Base-by-base conservation (phyloP, 2,113 vertebrate genomes). In the Heterochromis multidens region DNA sequence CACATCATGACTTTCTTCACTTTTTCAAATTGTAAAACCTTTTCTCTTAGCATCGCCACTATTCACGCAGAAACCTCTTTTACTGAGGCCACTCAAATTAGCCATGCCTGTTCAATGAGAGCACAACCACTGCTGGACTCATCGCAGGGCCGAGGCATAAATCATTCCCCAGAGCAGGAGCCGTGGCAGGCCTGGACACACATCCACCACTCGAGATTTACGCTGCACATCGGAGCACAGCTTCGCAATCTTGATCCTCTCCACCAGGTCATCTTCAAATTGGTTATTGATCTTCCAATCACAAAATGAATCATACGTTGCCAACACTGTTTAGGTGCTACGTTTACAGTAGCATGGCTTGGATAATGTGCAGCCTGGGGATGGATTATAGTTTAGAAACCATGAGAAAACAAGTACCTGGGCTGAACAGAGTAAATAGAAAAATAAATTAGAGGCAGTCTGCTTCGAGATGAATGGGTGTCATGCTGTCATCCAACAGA, bases 201-300 rank as follows among this genome's bases (percentile, higher is more conserved):
- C 85, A 78, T 92, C 90, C 79, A 87, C 86, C 85, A 59, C 37
- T 81, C 0, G 79, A 95, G 94, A 95, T 95, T 93, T 95, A 95
- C 94, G 43, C 91, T 5, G 85, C 94, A 93, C 90, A 85, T 87
- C 25, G 74, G 84, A 93, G 83, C 85, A 49, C 67, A 33, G 90
- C 88, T 85, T 80, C 5, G 80, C 88, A 92, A 93, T 94, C 88
- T 89, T 82, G 93, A 87, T 77, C 90, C 88, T 88, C 87, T 93
- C 87, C 85, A 84, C 90, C 85, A 63, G 92, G 92, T 95, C 90
- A 91, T 94, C 93, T 89, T 87, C 88, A 95, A 96, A 96, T 96
- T 95, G 95, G 94, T 95, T 96, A 96, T 96, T 95, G 95, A 96
- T 96, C 95, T 88, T 86, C 90, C 83, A 88, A 94, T 95, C 88